Percentiles rank a stretch among this genome's conserved stretches.
Conservation (phyloP, 2,888 invertebrate genomes). For the Lepidochrysops patricia region DNA sequence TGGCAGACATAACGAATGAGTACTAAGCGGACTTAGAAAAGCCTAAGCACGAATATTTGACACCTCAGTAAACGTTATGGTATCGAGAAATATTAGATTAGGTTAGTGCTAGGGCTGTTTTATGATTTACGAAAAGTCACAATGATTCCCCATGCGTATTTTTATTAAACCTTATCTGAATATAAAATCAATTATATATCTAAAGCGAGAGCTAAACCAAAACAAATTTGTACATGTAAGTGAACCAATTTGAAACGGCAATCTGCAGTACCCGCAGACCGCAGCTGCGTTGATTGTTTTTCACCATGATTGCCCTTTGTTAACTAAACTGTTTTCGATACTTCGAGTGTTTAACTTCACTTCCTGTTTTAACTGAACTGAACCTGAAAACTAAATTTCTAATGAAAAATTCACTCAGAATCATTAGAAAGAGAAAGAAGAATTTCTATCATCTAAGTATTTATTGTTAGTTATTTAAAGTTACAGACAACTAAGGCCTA, state of each 20-base stretch:
- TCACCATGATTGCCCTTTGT: constrained; percentile 1
- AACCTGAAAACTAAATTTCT: not conserved
- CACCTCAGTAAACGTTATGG: no score
- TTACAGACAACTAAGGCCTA: no score
- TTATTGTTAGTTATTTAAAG: no score
- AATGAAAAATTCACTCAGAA: no score
- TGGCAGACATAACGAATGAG: not conserved
- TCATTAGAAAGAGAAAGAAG: no score
- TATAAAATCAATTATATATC: not conserved
- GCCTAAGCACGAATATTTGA: no score
- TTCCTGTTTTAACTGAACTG: not conserved
- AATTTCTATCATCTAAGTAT: no score
- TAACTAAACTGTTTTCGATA: not conserved
- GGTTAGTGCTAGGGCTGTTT: no score
- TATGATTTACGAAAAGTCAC: no score
- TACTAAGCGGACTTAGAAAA: no score
- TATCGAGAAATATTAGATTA: no score
- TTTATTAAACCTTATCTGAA: not conserved
- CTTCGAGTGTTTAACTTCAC: constrained; percentile 3
- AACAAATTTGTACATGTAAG: not conserved
- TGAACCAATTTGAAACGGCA: not conserved
- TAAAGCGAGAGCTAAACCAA: not conserved
- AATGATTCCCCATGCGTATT: no score
- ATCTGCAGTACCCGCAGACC: not conserved
- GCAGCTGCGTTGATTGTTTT: not conserved